Conservation (phyloP, 2,888 invertebrate genomes). For the Magallana nippona region DNA sequence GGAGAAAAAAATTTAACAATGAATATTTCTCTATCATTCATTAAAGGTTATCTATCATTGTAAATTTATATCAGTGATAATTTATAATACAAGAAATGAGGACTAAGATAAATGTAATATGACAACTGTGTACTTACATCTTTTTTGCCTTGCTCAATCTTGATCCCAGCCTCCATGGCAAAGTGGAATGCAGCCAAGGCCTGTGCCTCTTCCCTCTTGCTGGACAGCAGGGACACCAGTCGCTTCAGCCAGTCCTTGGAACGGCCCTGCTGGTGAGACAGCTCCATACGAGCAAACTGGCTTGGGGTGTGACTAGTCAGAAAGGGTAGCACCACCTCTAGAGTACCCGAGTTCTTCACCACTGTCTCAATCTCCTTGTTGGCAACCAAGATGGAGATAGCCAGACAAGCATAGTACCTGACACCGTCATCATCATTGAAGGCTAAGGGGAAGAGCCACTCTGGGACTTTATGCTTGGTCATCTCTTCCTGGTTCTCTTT, state of each 20-base stretch:
- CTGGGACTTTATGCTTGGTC: constrained; percentile 87
- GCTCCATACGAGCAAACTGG: constrained; percentile 88
- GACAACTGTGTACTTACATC: constrained; percentile 61
- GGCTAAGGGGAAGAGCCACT: constrained; percentile 98
- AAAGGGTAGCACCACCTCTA: constrained; percentile 97
- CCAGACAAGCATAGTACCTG: constrained; percentile 96
- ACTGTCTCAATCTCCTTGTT: constrained; percentile 99
- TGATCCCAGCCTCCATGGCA: constrained; percentile 99
- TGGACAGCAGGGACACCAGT: constrained; percentile 95
- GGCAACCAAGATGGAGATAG: constrained; percentile 96
- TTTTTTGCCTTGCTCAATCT: constrained; percentile 84
- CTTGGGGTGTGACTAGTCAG: constrained; percentile 96
- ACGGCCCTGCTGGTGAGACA: constrained; percentile 96
- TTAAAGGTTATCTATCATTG: too few species aligned
- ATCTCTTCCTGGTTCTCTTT: constrained; percentile 98
- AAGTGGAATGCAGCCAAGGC: constrained; percentile 98
- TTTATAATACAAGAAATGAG: not conserved
- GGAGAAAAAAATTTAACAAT: too few species aligned
- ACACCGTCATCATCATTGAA: constrained; percentile 94
- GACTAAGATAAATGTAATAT: not conserved
- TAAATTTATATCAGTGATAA: too few species aligned
- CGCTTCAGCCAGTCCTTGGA: constrained; percentile 96
- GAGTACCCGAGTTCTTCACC: constrained; percentile 96
- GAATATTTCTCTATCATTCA: too few species aligned
- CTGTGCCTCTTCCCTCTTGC: constrained; percentile 96